These are phyloP conservation scores for Ischnura elegans DNA, from an alignment of 2,888 invertebrate species.

Conservation along the genomic window DNA sequence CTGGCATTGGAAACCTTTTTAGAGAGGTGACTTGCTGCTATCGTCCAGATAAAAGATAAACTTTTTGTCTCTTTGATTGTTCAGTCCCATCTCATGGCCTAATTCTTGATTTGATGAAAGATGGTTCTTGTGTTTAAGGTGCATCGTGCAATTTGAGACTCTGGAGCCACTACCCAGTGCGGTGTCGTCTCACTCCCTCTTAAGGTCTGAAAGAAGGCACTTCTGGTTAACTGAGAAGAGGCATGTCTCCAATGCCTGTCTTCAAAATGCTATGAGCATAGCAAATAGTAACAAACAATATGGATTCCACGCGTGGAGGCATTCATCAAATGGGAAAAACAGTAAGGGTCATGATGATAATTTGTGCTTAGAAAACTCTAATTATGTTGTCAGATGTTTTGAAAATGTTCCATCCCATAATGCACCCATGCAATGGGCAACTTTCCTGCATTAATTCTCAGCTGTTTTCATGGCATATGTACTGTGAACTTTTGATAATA, in stretches of 20 bases:
- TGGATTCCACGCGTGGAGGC: conserved; percentile 11
- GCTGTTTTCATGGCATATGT: too few relatives aligned
- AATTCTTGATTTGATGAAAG: neutral
- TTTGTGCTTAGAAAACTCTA: neutral
- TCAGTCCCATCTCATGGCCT: neutral
- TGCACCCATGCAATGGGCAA: too few relatives aligned
- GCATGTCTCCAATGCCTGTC: neutral
- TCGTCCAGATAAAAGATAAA: too few relatives aligned
- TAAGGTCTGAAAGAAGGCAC: neutral
- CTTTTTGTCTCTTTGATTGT: too few relatives aligned
- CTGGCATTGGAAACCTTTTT: too few relatives aligned
- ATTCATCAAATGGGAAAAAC: neutral
- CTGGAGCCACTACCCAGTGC: conserved; percentile 5
- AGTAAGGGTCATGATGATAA: neutral
- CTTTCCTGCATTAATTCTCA: too few relatives aligned
- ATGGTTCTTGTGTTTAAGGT: neutral
- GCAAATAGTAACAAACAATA: neutral
- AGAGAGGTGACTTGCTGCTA: too few relatives aligned
- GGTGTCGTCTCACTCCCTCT: neutral
- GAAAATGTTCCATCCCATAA: too few relatives aligned
- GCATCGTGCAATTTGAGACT: conserved; percentile 32
- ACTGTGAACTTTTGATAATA: too few relatives aligned
- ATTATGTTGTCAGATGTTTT: neutral
- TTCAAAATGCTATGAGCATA: conserved; percentile 1
- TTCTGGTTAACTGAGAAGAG: neutral